Conservation (phyloP, 1,140 invertebrate genomes). For the Trachymyrmex septentrionalis region DNA sequence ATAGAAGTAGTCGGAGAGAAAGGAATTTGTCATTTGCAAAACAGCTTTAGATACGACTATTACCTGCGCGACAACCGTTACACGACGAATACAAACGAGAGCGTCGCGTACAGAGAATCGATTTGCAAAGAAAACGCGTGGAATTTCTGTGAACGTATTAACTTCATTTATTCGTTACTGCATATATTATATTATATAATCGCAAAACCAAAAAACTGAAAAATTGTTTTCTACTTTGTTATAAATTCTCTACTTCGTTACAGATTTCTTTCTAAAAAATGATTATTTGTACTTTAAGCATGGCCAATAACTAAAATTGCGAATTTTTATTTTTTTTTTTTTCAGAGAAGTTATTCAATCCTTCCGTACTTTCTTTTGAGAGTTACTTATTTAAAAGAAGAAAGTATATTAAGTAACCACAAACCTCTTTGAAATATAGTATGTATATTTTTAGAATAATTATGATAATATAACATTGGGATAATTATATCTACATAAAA, state of each 20-base stretch:
- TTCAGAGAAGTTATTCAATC: background rate
- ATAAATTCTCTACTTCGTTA: background rate
- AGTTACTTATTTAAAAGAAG: background rate
- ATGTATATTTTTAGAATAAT: too few species aligned
- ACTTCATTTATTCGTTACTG: background rate
- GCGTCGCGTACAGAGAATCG: background rate
- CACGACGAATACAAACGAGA: slow-evolving; percentile 67
- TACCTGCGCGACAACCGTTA: slow-evolving; percentile 65
- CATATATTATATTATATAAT: background rate
- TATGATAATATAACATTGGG: too few species aligned
- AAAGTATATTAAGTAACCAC: background rate
- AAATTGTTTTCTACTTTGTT: background rate
- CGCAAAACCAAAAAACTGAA: background rate
- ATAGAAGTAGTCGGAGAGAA: slow-evolving; percentile 35
- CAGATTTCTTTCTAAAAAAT: too few species aligned
- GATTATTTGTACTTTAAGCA: background rate
- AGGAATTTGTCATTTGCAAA: slow-evolving; percentile 71
- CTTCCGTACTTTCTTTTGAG: background rate
- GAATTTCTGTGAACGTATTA: slow-evolving; percentile 8
- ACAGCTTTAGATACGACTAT: slow-evolving; percentile 60
- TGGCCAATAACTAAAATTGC: background rate
- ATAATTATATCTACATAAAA: background rate
- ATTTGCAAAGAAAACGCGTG: slow-evolving; percentile 50
- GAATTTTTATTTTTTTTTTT: background rate
- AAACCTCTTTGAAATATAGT: background rate